Conservation (phyloP, 1,140 invertebrate species). For the Hormaphis cornu region DNA sequence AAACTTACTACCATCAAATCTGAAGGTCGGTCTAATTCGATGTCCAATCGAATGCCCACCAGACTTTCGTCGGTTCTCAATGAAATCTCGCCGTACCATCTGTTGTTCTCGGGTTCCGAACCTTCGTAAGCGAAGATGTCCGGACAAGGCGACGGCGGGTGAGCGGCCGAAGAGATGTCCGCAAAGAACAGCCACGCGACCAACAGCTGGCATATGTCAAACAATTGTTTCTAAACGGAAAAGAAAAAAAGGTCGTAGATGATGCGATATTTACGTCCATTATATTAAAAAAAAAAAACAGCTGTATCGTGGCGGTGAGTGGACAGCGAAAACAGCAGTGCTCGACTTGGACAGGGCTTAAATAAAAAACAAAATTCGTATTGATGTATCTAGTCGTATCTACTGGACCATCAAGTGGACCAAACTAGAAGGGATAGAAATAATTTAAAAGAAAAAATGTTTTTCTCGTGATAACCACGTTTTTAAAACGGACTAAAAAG, state of each 20-base stretch:
- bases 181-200: background rate
- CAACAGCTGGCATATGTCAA: background rate
- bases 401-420: too few relatives aligned
- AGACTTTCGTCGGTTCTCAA: constrained; percentile 35
- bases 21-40: constrained; percentile 35
- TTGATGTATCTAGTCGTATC: too few relatives aligned
- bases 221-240: background rate
- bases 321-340: too few relatives aligned
- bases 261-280: too few relatives aligned
- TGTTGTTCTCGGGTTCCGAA: constrained; percentile 34
- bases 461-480: too few relatives aligned
- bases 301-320: too few relatives aligned
- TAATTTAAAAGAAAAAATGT: too few relatives aligned
- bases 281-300: too few relatives aligned
- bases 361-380: too few relatives aligned
- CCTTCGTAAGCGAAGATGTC: constrained; percentile 38
- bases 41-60: constrained; percentile 36
- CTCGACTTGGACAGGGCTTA: too few relatives aligned
- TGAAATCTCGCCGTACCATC: constrained; percentile 38
- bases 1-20: constrained; percentile 37
- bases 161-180: background rate
- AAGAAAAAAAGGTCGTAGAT: background rate
- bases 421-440: too few relatives aligned
- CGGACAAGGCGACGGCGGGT: constrained; percentile 36
- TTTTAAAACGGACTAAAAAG: too few relatives aligned